A percentile compares a stretch with the other conserved stretches of the same genome.
Evolutionary conservation across 92 coral and sea anemone genomes (phyloP).

Genomic region (Heliopora coerulea): DNA sequence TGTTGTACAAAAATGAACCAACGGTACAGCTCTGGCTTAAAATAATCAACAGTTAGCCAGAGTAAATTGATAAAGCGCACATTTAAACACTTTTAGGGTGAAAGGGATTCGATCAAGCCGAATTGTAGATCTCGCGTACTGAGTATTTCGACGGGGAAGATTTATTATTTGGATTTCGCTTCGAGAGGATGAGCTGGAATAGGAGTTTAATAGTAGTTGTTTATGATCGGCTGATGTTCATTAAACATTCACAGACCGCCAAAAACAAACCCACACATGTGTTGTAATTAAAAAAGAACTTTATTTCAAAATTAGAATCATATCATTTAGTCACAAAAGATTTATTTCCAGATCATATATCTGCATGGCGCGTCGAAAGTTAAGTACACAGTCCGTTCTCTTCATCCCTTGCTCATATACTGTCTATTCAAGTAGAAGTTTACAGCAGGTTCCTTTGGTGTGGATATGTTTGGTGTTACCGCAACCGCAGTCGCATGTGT

Average conservation of each 20-base stretch:
- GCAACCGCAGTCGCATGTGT: slow-evolving; percentile 20
- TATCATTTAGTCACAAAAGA: slow-evolving; percentile 9
- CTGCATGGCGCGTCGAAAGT: slow-evolving; percentile 17
- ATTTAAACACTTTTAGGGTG: no score
- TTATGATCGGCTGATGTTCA: no score
- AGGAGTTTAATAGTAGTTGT: no score
- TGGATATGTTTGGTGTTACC: not conserved
- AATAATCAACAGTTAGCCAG: no score
- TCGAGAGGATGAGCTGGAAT: no score
- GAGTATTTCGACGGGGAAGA: no score
- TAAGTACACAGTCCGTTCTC: slow-evolving; percentile 6
- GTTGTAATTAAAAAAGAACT: not conserved
- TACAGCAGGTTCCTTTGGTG: slow-evolving; percentile 38
- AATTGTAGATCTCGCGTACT: no score
- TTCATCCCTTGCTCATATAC: not conserved
- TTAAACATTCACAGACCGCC: not conserved
- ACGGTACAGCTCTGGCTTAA: no score
- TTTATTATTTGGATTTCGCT: no score
- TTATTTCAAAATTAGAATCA: slow-evolving; percentile 7
- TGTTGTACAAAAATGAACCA: no score
- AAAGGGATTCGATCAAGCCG: no score
- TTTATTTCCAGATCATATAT: slow-evolving; percentile 27
- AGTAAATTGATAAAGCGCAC: no score
- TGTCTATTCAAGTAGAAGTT: slow-evolving; percentile 2
- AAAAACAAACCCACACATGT: not conserved